Conservation (phyloP, 92 coral and sea anemone genomes). For the Pocillopora grandis region DNA sequence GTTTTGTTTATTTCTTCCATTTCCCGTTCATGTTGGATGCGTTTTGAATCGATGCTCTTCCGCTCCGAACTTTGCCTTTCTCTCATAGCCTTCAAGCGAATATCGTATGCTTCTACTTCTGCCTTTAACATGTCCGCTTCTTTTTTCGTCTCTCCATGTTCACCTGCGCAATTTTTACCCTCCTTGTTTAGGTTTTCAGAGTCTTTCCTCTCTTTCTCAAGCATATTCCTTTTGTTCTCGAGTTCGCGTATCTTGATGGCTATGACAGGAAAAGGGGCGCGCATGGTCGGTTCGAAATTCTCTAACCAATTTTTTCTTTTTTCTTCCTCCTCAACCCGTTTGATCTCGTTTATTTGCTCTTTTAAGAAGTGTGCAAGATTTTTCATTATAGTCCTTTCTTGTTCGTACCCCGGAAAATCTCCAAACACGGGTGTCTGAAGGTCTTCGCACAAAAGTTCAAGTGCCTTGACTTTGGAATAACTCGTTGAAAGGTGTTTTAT, state of each 20-base stretch:
- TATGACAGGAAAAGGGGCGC: not conserved
- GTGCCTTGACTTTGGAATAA: conserved; percentile 17
- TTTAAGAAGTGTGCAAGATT: conserved; percentile 20
- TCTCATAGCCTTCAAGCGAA: not conserved
- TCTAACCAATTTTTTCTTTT: too few relatives aligned
- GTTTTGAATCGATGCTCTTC: not conserved
- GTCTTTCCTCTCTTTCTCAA: not conserved
- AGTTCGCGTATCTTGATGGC: not conserved
- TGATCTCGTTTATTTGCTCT: conserved; percentile 12
- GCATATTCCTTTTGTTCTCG: not conserved
- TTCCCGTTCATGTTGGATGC: not conserved
- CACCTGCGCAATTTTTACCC: not conserved
- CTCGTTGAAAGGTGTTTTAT: conserved; percentile 15
- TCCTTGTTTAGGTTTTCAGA: conserved; percentile 9
- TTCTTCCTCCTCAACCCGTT: not conserved
- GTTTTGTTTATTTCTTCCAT: conserved; percentile 15
- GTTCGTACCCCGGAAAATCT: conserved; percentile 30
- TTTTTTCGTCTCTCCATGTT: not conserved
- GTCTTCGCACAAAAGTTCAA: not conserved
- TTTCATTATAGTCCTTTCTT: conserved; percentile 9
- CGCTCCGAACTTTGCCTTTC: conserved; percentile 1
- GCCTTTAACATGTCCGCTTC: not conserved
- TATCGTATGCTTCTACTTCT: conserved; percentile 9
- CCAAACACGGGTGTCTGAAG: conserved; percentile 42
- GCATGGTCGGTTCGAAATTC: conserved; percentile 16